These are phyloP conservation scores for Dendroctonus ponderosae DNA, from an alignment of 1,140 invertebrate genomes.

Conservation along the genomic window DNA sequence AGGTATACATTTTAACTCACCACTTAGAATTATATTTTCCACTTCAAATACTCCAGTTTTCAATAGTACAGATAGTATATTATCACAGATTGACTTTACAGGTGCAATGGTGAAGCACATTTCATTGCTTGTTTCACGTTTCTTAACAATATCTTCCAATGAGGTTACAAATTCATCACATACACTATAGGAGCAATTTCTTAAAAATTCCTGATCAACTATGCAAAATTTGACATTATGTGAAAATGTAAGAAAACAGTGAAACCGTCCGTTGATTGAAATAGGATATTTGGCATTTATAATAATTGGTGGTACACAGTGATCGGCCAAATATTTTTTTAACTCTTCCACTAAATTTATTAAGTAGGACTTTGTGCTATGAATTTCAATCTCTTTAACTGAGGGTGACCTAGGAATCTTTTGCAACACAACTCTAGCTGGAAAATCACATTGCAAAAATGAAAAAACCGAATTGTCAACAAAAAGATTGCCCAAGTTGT, in stretches of 20 bases:
- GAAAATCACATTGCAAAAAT: slow-evolving; percentile 46
- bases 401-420: slow-evolving; percentile 26
- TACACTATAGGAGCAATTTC: slow-evolving; percentile 51
- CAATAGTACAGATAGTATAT: slow-evolving; percentile 4
- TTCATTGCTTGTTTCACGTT: neutral
- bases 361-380: slow-evolving; percentile 32
- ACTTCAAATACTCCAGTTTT: neutral
- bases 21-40: slow-evolving; percentile 19
- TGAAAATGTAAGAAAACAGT: slow-evolving; percentile 55
- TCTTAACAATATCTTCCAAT: neutral
- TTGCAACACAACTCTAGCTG: slow-evolving; percentile 51
- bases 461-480: slow-evolving; percentile 37
- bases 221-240: slow-evolving; percentile 57
- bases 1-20: slow-evolving; percentile 16
- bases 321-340: slow-evolving; percentile 58
- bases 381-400: slow-evolving; percentile 40
- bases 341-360: slow-evolving; percentile 57
- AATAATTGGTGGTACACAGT: slow-evolving; percentile 56
- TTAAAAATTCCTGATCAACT: slow-evolving; percentile 59
- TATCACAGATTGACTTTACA: neutral
- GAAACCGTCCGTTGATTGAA: slow-evolving; percentile 54
- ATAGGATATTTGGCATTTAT: slow-evolving; percentile 62
- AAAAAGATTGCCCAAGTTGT: slow-evolving; percentile 32
- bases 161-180: slow-evolving; percentile 16
- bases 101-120: slow-evolving; percentile 2